Evolutionary conservation across 2,797 vertebrate species (phyloP), one percentile per base, ranked within the genome.

Genomic region (Hylomyscus alleni): DNA sequence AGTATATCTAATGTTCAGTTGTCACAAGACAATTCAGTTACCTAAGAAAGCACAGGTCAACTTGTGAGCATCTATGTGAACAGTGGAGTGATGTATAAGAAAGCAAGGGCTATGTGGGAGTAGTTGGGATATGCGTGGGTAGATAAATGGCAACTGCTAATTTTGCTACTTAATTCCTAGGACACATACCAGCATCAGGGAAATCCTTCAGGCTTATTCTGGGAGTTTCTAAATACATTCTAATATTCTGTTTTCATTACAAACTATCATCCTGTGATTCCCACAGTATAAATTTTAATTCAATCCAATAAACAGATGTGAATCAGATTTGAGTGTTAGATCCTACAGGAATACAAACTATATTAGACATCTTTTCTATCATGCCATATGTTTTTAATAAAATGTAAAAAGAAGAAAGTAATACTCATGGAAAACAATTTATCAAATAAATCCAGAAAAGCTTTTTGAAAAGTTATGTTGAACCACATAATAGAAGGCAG

Each of bases 201-300:
- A 93, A 93, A 91, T 85, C 93, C 47, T 89, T 37, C 9, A 78
- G 44, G 1, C 65, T 95, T 95, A 56, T 40, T 95, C 82, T 81
- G n/a, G 54, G 81, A 95, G 69, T 69, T 85, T 90, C 69, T 89
- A 84, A 83, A 77, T 72, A 56, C 4, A 72, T 17, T 78, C 44
- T 86, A 54, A 89, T 84, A 91, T 72, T 92, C 73, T 88, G 50
- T 86, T 93, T 97, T 95, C 20, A 80, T 91, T 96, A 84, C 85
- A 84, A 54, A 84, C 9, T 76, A 86, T 90, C 34, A 24, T 91
- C 82, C 76, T 95, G 44, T 69, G 37, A 92, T 95, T 96, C 65
- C 58, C 77, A 95, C 20, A 91, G 80, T 44, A 81, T 94, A 82
- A 65, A 90, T 86, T 94, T 93, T 81, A 90, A 22, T 83, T 92